Evolutionary conservation across 2,888 invertebrate species (phyloP), one percentile per base, ranked within the genome.

Genomic region (Eupithecia exiguata): DNA sequence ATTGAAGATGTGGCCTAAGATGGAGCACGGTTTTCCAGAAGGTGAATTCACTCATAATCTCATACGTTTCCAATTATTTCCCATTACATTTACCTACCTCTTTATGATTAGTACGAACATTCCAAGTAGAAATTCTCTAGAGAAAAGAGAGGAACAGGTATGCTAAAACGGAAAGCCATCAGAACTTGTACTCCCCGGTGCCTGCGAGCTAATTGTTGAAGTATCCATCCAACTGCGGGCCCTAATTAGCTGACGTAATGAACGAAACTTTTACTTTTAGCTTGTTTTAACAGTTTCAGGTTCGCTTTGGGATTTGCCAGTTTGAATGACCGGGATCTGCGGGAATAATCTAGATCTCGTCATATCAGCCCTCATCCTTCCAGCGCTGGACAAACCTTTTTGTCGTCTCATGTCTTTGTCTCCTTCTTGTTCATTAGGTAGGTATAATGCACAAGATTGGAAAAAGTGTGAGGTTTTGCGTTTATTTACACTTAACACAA

Each of bases 231-330:
- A 40, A 35, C 66, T 25, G 66, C 25, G 58, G 14, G 5, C 25
- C 25, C 25, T 25, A 40, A 43, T 66, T 38, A 66, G 66, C 40
- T 66, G 25, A 65, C 63, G n/a, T 36, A 40, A 62, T 62, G 30
- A 62, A 35, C 65, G 4, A 40, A 66, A 38, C 21, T 66, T 66
- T 38, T 1, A 18, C 36, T 58, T 58, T 58, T 58, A 58, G 12
- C 12, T 58, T 58, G 58, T 58, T 58, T 58, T 58, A 58, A 62
- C 35, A 6, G 38, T 66, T 66, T 66, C 38, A 66, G 21, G 40
- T 66, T 40, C 66, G 66, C 66, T 66, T 38, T 66, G 66, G 66
- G 66, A 66, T 21, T 36, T 25, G n/a, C 63, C 46, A 35, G 63
- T 62, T 62, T 63, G 10, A n/a, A 36, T 12, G 53, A 10, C 4